Evolutionary conservation across 2,888 invertebrate species (phyloP), one percentile per base, ranked within the genome.

Genomic region (Epistrophella euchroma): DNA sequence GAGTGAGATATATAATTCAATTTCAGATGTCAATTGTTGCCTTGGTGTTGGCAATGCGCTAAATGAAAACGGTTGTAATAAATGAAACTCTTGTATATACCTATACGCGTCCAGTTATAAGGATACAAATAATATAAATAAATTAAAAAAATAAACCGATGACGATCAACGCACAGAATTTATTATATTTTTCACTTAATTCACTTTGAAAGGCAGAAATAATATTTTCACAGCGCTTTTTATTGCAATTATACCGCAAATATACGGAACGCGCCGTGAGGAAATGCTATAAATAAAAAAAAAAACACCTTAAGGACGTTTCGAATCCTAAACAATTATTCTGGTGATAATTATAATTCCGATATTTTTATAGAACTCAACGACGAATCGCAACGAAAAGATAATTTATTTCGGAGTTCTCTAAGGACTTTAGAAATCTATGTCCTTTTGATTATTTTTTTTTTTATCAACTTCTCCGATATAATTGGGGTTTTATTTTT

Each of bases 1-100:
- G 25, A 45, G 45, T 68, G 64, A 50, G 73, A 82, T 86, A n/a
- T 86, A 78, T 86, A 82, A 82, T 86, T 86, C 71, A 86, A 86
- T 86, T 81, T 86, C 64, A 77, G 81, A 71, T 86, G 86, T 86
- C 82, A 86, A 86, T 86, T 81, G 70, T 77, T 73, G 80, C 68
- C 75, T 84, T 73, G 73, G 47, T 75, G 40, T 60, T 56, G 72
- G 75, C 72, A 75, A 66, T 75, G 80, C 72, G 71, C 71, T 60
- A 43, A 76, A 73, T 68, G 40, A 56, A 85, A 76, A 70, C 55
- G 43, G 37, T 47, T 56, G 43, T 55, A 45, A 78, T 52, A 60
- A 73, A 77, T 62, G 68, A 52, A 77, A 66, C 47, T 64, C 45
- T 58, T 74, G 40, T 71, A 45, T 72, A 71, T 37, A 4, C 6